Conservation (phyloP, 2,888 invertebrate species). For the Chorisops tibialis region DNA sequence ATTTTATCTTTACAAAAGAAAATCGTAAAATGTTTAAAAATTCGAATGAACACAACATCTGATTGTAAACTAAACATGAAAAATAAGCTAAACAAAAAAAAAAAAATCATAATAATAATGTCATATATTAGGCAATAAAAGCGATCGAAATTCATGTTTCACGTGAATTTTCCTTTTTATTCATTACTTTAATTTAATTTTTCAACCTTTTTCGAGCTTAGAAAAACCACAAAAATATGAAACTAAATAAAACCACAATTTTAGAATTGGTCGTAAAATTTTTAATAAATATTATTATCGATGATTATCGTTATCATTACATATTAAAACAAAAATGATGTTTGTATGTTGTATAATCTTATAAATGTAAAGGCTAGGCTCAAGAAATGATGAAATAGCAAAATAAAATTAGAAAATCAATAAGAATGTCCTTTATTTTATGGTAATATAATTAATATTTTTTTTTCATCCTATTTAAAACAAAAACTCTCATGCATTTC, state of each 20-base stretch:
- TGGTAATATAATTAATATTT: too few species aligned
- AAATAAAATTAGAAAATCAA: neutral
- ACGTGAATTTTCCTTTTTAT: too few species aligned
- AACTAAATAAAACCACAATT: neutral
- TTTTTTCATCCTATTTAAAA: too few species aligned
- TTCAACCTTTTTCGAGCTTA: neutral
- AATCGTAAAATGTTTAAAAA: neutral
- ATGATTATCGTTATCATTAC: neutral
- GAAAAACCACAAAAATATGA: neutral
- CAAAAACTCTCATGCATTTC: too few species aligned
- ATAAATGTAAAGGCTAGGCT: too few species aligned
- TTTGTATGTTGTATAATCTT: too few species aligned
- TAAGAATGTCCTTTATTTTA: neutral
- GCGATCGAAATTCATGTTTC: too few species aligned
- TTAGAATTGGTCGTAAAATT: neutral
- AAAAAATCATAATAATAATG: neutral
- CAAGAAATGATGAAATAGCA: neutral
- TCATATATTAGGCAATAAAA: neutral
- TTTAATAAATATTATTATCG: neutral
- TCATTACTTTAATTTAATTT: neutral
- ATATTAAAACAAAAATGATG: neutral
- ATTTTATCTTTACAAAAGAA: slow-evolving; percentile 29
- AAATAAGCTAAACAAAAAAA: neutral
- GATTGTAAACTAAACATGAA: neutral
- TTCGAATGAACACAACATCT: neutral